Evolutionary conservation across 2,113 vertebrate genomes (phyloP).

Genomic region (Pangasianodon hypophthalmus): DNA sequence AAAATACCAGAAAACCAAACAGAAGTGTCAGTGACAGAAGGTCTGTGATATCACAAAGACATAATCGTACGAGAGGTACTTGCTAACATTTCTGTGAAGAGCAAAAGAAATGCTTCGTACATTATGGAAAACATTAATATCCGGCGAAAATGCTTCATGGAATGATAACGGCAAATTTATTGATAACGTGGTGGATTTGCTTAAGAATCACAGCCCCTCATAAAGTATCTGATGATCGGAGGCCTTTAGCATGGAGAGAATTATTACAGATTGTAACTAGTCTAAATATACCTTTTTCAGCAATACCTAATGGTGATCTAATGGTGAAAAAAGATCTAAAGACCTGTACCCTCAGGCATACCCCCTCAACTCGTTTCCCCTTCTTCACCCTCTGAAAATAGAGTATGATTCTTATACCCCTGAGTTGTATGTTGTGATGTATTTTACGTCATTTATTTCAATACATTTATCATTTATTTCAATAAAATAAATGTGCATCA

Average conservation of each 20-base stretch:
- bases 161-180: too few species aligned
- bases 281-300: too few species aligned
- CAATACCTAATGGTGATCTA: too few species aligned
- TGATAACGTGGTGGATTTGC: conserved; percentile 2
- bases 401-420: background rate
- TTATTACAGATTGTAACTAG: background rate
- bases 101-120: too few species aligned
- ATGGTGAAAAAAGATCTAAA: conserved; percentile 8
- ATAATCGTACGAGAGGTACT: background rate
- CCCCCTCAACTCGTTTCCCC: background rate
- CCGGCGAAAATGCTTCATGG: background rate
- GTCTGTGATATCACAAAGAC: background rate
- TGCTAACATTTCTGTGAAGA: background rate
- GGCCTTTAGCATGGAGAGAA: background rate
- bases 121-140: background rate
- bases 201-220: background rate
- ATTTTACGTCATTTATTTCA: background rate
- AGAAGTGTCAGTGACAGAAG: background rate
- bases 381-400: too few species aligned
- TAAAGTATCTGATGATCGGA: background rate
- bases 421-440: background rate
- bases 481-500: too few species aligned
- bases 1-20: background rate
- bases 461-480: too few species aligned
- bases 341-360: background rate